These are phyloP conservation scores for Danio albolineatus DNA, from an alignment of 2,797 vertebrate species.

Conservation along the genomic window DNA sequence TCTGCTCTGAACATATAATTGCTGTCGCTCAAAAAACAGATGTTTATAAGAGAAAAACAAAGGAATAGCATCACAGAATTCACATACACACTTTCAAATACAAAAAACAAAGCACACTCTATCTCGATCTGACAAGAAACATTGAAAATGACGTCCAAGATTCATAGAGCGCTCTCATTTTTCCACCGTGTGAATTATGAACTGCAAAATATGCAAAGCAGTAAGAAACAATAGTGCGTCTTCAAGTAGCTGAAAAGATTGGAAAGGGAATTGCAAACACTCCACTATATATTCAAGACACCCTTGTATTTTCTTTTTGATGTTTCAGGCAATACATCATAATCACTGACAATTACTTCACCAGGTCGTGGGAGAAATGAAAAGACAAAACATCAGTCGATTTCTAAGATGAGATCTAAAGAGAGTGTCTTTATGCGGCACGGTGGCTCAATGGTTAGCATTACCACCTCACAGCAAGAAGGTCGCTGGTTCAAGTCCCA, in stretches of 20 bases:
- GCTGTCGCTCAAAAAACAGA: constrained; percentile 2
- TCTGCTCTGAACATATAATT: not conserved
- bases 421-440: not conserved
- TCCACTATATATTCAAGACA: constrained; percentile 17
- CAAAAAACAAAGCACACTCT: constrained; percentile 5
- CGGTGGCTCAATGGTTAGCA: too few species aligned
- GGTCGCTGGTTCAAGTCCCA: too few species aligned
- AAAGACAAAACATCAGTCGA: not conserved
- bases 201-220: constrained; percentile 14
- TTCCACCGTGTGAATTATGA: constrained; percentile 4
- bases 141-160: constrained; percentile 6
- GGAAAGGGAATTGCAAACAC: constrained; percentile 32
- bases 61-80: not conserved
- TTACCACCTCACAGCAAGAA: too few species aligned
- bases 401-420: not conserved
- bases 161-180: not conserved
- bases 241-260: constrained; percentile 30
- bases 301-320: not conserved
- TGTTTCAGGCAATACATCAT: not conserved
- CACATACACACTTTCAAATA: not conserved
- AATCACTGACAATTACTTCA: not conserved
- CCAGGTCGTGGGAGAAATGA: not conserved
- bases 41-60: not conserved
- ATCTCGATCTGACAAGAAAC: not conserved
- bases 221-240: not conserved